Conservation (phyloP, 2,888 invertebrate species). For the Micropterix aruncella region DNA sequence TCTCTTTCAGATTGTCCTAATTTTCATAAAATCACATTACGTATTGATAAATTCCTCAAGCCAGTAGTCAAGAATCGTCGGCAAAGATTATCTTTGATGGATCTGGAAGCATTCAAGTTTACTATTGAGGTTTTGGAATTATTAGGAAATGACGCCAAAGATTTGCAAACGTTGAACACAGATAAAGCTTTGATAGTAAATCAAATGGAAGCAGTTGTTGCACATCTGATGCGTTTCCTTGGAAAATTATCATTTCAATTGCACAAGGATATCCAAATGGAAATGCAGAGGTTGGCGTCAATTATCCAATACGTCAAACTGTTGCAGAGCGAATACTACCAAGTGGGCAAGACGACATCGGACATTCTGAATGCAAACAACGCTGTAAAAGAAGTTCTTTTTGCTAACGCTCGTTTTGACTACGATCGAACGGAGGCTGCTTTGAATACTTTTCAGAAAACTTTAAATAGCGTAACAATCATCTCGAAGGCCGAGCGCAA, state of each 20-base stretch:
- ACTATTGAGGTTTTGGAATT: not conserved
- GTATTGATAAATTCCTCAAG: no score
- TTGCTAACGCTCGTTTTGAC: conserved; percentile 17
- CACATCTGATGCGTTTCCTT: no score
- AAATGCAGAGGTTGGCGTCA: conserved; percentile 22
- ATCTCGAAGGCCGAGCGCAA: conserved; percentile 24
- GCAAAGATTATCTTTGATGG: not conserved
- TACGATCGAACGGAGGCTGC: conserved; percentile 16
- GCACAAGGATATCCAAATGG: conserved; percentile 23
- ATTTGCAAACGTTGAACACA: not conserved
- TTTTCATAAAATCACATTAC: no score
- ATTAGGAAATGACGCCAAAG: not conserved
- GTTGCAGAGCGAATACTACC: conserved; percentile 13
- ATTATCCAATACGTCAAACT: conserved; percentile 21
- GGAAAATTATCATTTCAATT: conserved; percentile 22
- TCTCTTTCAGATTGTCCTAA: no score
- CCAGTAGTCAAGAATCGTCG: not conserved
- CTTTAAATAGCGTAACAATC: conserved; percentile 17
- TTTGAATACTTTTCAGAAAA: conserved; percentile 17
- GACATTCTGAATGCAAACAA: conserved; percentile 14
- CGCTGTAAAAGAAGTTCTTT: conserved; percentile 15
- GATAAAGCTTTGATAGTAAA: not conserved
- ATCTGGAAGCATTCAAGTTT: not conserved
- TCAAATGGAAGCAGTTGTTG: not conserved
- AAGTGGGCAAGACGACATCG: conserved; percentile 6